Evolutionary conservation across 2,888 invertebrate species (phyloP), one percentile per base, ranked within the genome.

Genomic region (Eudasyphora cyanicolor): DNA sequence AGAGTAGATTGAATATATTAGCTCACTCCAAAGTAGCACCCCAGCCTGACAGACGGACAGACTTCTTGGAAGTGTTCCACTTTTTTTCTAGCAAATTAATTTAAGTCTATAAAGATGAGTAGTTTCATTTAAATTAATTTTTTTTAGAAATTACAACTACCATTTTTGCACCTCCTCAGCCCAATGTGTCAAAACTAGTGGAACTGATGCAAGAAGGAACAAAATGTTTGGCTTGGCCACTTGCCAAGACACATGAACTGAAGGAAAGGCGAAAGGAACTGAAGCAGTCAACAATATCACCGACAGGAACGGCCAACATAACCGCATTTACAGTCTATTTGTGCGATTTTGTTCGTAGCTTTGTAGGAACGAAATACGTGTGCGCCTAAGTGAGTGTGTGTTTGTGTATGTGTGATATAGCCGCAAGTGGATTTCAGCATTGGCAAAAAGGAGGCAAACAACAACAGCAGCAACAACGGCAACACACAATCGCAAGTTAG

Each of bases 251-350:
- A 29, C 60, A 24, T 78, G 67, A 32, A 69, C 38, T 62, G 35
- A 24, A 38, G 32, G 29, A 42, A n/a, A 32, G 51, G 21, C 32
- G 74, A 32, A n/a, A n/a, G n/a, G n/a, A n/a, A n/a, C n/a, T n/a
- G n/a, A n/a, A n/a, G n/a, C n/a, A n/a, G n/a, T n/a, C 51, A 74
- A 38, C 27, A 45, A 29, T 21, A 76, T 19, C 57, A 14, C 49
- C 73, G 21, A 42, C 75, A n/a, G n/a, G n/a, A 70, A 57, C 19
- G 38, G 73, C 57, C 75, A 75, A n/a, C n/a, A 71, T 71, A 76
- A 78, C 84, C 51, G 78, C 80, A 81, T 81, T 84, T 81, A 73
- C 67, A 84, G 67, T 60, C 78, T 64, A 71, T 76, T 84, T 76
- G 84, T 84, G 71, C 67, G 57, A 75, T 81, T 69, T 81, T 76